Percentiles rank a stretch among this genome's conserved stretches.
Evolutionary conservation across 2,113 vertebrate genomes (phyloP).

Genomic region (Cheirogaleus medius): DNA sequence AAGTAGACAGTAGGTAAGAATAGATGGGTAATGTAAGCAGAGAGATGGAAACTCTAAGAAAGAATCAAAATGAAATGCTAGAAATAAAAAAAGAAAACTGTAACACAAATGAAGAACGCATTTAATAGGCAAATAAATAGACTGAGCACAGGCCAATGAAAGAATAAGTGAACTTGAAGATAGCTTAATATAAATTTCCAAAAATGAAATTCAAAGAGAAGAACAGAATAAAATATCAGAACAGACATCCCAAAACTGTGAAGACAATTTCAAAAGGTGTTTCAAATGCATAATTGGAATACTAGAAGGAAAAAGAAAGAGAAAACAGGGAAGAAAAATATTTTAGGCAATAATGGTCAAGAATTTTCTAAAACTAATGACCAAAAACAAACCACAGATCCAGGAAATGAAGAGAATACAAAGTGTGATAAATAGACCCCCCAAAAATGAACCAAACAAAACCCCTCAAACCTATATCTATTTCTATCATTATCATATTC

Average conservation of each 20-base stretch:
- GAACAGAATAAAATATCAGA: background rate
- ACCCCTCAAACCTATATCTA: background rate
- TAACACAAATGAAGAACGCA: background rate
- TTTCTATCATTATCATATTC: background rate
- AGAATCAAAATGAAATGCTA: background rate
- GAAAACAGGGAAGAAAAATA: background rate
- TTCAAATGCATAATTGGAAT: background rate
- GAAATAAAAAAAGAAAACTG: background rate
- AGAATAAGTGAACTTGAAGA: background rate
- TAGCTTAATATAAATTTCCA: background rate
- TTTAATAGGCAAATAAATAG: background rate
- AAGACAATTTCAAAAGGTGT: background rate
- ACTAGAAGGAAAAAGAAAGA: background rate
- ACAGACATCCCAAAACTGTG: background rate
- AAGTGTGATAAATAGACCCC: background rate
- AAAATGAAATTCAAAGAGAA: background rate
- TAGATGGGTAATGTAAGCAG: background rate
- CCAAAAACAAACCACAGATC: background rate
- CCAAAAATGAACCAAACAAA: background rate
- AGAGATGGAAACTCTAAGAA: background rate
- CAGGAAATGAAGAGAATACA: background rate
- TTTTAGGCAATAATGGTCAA: background rate
- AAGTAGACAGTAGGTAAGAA: background rate
- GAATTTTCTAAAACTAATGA: background rate
- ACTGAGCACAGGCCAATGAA: background rate